Percentiles rank a stretch among this genome's conserved stretches.
These are phyloP conservation scores for Phalacrocorax aristotelis DNA, from an alignment of 2,113 vertebrate species.

Conservation along the genomic window DNA sequence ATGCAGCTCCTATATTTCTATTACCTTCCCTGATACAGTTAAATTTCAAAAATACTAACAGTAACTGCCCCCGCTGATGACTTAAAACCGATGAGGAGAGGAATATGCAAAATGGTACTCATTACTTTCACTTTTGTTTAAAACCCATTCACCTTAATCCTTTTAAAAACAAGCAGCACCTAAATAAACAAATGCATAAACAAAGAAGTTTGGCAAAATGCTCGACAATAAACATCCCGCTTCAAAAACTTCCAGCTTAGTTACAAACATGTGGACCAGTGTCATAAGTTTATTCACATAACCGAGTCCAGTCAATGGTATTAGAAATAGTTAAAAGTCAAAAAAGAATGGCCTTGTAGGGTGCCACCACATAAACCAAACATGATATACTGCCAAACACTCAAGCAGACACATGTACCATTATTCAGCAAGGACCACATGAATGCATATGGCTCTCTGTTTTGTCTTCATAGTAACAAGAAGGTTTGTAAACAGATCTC, in stretches of 20 bases:
- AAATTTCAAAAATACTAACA: background rate
- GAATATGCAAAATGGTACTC: background rate
- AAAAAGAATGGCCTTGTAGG: conserved; percentile 51
- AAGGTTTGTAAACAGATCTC: conserved; percentile 69
- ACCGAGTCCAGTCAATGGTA: background rate
- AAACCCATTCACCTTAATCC: background rate
- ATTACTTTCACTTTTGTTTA: background rate
- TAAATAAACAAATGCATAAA: background rate
- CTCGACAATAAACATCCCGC: background rate
- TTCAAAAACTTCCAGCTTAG: background rate
- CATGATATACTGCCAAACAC: conserved; percentile 62
- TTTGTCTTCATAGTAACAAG: conserved; percentile 79
- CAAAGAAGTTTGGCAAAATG: background rate
- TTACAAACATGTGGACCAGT: background rate
- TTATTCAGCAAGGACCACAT: conserved; percentile 68
- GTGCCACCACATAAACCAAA: conserved; percentile 58
- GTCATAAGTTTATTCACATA: background rate
- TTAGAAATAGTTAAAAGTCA: conserved; percentile 27
- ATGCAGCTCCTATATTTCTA: background rate
- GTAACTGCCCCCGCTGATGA: background rate
- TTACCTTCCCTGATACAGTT: background rate
- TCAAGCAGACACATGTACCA: conserved; percentile 69
- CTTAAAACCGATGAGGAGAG: background rate
- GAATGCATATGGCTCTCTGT: conserved; percentile 69
- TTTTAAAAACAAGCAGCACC: background rate